Percentiles rank a stretch among this genome's conserved stretches.
phyloP scores from a whole-genome alignment of 2,888 invertebrate species.

The Entomobrya multifasciata region DNA sequence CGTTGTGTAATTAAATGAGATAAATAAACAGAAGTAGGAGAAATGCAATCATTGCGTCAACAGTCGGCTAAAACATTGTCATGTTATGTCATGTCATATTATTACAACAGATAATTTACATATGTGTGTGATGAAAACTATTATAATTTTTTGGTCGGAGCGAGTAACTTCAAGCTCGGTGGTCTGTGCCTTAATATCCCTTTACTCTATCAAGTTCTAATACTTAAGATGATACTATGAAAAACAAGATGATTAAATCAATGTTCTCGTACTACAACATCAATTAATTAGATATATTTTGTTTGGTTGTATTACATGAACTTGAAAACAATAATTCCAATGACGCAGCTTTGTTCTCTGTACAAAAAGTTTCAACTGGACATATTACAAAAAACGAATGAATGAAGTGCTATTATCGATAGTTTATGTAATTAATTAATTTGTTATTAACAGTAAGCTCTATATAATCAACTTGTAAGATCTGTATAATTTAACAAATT shows the following conservation, averaged over 20 bases:
- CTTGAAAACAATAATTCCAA: constrained; percentile 57
- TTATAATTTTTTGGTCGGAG: constrained; percentile 9
- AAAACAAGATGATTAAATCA: neutral
- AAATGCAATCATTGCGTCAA: constrained; percentile 1
- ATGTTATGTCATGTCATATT: no score
- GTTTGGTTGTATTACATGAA: constrained; percentile 33
- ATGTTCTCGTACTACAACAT: constrained; percentile 41
- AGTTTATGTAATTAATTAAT: neutral
- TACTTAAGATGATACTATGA: constrained; percentile 4
- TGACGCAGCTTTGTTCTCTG: constrained; percentile 65
- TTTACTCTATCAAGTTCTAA: constrained; percentile 43
- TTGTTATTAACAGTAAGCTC: neutral
- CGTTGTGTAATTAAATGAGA: constrained; percentile 31
- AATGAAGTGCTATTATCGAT: constrained; percentile 9
- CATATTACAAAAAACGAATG: constrained; percentile 22
- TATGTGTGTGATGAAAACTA: neutral
- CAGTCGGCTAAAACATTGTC: constrained; percentile 1
- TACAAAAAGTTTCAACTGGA: constrained; percentile 59
- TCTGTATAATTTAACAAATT: constrained; percentile 5
- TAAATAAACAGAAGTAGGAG: neutral
- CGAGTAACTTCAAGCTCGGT: constrained; percentile 55
- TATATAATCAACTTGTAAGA: constrained; percentile 14
- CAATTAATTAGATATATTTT: constrained; percentile 17
- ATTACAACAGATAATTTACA: neutral
- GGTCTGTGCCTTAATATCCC: constrained; percentile 56